Evolutionary conservation across 2,888 invertebrate genomes (phyloP), one percentile per base, ranked within the genome.

Genomic region (Cephalotes varians): DNA sequence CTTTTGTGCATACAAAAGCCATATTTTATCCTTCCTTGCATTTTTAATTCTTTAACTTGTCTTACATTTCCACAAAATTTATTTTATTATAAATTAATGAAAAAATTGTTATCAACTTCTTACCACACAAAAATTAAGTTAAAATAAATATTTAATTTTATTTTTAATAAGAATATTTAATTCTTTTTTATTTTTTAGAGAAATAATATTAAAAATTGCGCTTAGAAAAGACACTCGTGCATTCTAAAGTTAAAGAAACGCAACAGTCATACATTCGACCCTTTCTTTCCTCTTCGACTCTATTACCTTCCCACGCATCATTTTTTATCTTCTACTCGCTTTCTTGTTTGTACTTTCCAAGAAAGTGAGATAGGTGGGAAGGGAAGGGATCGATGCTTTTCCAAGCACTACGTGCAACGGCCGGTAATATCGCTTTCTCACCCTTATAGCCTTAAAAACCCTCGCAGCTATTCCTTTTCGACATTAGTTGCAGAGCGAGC

Each of bases 401-500:
- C 44, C 73, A 31, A 79, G 73, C 31, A 47, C 34, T 79, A 34
- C 56, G 77, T 56, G 44, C 44, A 79, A 73, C 73, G 77, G 77
- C 56, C 56, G 73, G 56, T 73, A 79, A 79, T 79, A 79, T 79
- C 56, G 73, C 44, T 79, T 72, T 79, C 77, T 72, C 73, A 79
- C 56, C 77, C 40, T 72, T 56, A 44, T 31, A 44, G 49, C 56
- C 56, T 28, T 12, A 18, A 72, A 72, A 77, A 44, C 31, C 47
- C 54, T 56, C 12, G 21, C 15, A 34, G 44, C 74, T 25, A 47
- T 31, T 18, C 77, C 51, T 56, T n/a, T 79, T 72, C 56, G 73
- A 72, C 56, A 71, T 79, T 79, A 79, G 74, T 79, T 44, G 77
- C 56, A 56, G 72, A 72, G 74, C 74, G 15, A 54, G 40, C 56